These are phyloP conservation scores for Rosalia funebris DNA, from an alignment of 2,888 invertebrate genomes.

Conservation along the genomic window DNA sequence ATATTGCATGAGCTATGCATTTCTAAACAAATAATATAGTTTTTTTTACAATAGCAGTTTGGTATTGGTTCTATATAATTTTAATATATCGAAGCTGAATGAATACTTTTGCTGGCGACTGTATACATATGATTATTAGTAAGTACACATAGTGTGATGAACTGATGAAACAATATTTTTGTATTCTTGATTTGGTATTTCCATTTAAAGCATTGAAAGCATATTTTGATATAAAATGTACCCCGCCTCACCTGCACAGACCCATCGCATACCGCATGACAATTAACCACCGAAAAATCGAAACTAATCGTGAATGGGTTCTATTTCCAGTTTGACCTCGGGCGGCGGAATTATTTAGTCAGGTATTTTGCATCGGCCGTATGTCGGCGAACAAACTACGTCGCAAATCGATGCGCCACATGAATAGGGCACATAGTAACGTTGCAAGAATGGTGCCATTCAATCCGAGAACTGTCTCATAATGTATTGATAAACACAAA, in stretches of 20 bases:
- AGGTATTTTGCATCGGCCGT: conserved; percentile 33
- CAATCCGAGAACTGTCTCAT: conserved; percentile 26
- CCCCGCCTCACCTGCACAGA: neutral
- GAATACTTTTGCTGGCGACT: no score
- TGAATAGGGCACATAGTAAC: conserved; percentile 29
- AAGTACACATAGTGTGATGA: no score
- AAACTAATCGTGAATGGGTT: conserved; percentile 6
- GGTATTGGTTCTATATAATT: no score
- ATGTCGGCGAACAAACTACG: conserved; percentile 36
- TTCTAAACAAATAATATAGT: no score
- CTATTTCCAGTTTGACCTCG: conserved; percentile 29
- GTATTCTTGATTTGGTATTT: no score
- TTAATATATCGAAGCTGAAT: no score
- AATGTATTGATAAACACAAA: conserved; percentile 34
- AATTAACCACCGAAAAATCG: neutral
- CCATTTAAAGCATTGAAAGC: no score
- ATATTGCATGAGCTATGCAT: no score
- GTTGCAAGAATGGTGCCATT: conserved; percentile 32
- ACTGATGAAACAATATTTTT: no score
- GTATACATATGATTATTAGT: no score
- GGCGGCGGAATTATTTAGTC: conserved; percentile 34
- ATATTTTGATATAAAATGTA: no score
- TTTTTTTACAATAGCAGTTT: no score
- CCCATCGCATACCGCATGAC: neutral
- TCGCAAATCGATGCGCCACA: conserved; percentile 37